These are phyloP conservation scores for Apolygus lucorum DNA, from an alignment of 1,140 invertebrate species.

Conservation along the genomic window DNA sequence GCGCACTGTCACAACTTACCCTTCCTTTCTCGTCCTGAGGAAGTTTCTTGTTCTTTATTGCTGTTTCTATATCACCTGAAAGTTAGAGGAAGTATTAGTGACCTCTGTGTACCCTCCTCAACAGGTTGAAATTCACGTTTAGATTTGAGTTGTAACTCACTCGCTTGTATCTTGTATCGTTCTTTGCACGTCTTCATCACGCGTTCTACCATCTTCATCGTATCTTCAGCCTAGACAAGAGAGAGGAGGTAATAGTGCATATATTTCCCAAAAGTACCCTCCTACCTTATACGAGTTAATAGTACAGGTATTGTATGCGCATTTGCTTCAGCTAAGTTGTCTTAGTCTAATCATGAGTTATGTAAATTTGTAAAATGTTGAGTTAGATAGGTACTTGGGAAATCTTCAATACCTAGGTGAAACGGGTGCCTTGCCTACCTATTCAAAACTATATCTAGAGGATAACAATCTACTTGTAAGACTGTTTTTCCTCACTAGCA, in stretches of 20 bases:
- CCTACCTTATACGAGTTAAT: too few species aligned
- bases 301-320: too few species aligned
- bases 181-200: conserved; percentile 8
- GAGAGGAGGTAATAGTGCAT: not conserved
- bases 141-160: not conserved
- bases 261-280: too few species aligned
- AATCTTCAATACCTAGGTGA: too few species aligned
- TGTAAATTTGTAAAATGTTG: too few species aligned
- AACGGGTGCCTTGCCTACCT: too few species aligned
- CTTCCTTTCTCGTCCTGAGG: not conserved
- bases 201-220: conserved; percentile 1
- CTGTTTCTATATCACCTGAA: not conserved
- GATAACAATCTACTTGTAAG: too few species aligned
- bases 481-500: too few species aligned
- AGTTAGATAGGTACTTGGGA: too few species aligned
- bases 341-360: too few species aligned
- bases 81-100: not conserved
- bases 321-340: too few species aligned
- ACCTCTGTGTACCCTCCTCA: not conserved
- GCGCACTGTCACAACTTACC: not conserved
- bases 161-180: not conserved
- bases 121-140: not conserved
- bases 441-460: too few species aligned
- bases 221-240: not conserved
- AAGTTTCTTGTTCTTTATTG: not conserved